Conservation (phyloP, 2,888 invertebrate genomes). For the Eudemis profundana region DNA sequence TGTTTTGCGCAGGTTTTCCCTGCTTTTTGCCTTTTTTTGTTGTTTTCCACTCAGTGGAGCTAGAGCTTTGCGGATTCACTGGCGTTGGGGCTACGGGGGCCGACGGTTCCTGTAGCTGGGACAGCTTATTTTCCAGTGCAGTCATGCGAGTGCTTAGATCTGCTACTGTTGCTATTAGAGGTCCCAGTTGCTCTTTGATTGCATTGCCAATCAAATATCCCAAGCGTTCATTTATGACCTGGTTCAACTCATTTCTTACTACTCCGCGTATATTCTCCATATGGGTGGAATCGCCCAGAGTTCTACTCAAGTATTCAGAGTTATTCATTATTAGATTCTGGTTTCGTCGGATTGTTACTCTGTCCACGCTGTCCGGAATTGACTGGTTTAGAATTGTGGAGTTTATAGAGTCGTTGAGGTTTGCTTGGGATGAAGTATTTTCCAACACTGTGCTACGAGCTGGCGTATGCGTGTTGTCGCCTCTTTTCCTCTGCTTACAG, state of each 20-base stretch:
- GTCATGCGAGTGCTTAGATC: neutral
- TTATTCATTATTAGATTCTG: neutral
- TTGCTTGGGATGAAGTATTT: neutral
- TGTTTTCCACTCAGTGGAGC: too few species aligned
- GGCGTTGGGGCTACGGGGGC: too few species aligned
- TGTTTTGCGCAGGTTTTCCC: too few species aligned
- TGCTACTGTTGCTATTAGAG: neutral
- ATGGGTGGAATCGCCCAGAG: neutral
- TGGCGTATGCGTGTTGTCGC: neutral
- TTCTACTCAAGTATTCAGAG: neutral
- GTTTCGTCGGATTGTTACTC: neutral
- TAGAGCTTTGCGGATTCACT: too few species aligned
- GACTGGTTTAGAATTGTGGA: neutral
- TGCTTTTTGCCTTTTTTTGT: too few species aligned
- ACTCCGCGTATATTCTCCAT: constrained; percentile 1
- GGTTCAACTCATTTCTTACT: constrained; percentile 8
- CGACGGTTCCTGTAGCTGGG: neutral
- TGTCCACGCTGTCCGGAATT: constrained; percentile 5
- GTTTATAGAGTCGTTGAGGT: neutral
- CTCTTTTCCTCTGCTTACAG: neutral
- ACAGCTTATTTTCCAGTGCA: constrained; percentile 3
- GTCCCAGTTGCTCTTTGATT: constrained; percentile 1
- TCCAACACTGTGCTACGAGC: neutral
- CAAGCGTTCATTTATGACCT: constrained; percentile 1
- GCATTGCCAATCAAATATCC: neutral